A percentile compares a stretch with the other conserved stretches of the same genome.
Evolutionary conservation across 2,888 invertebrate genomes (phyloP).

Genomic region (Orthosia gracilis): DNA sequence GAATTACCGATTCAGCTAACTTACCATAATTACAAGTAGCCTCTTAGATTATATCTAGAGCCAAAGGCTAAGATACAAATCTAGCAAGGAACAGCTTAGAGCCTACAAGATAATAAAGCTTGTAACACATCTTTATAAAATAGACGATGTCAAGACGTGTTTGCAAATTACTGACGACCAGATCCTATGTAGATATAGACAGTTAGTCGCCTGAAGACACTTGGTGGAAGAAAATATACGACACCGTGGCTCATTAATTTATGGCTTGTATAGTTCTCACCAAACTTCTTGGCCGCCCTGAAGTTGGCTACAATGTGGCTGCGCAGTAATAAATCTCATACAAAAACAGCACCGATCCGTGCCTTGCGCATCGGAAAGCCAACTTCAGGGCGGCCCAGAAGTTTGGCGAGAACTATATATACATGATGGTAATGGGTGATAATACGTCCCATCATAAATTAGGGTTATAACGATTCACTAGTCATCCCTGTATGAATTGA

Average conservation of each 20-base stretch:
- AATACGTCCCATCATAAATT: background rate
- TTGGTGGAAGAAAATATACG: conserved; percentile 5
- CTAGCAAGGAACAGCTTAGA: conserved; percentile 26
- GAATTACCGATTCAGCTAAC: conserved; percentile 5
- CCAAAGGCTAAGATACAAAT: conserved; percentile 51
- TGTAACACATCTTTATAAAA: conserved; percentile 49
- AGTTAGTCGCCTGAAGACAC: conserved; percentile 12
- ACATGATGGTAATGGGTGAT: background rate
- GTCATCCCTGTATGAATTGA: background rate
- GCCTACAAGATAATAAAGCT: conserved; percentile 27
- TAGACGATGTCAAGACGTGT: conserved; percentile 48
- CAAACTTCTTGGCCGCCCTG: no score
- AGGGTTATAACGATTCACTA: background rate
- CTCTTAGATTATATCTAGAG: conserved; percentile 44
- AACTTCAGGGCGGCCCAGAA: no score
- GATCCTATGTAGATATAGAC: conserved; percentile 27
- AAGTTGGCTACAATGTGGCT: no score
- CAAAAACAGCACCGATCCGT: no score
- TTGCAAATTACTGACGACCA: conserved; percentile 41
- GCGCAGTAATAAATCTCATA: no score
- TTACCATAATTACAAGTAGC: conserved; percentile 42
- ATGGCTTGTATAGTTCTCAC: no score
- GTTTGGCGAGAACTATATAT: no score
- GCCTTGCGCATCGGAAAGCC: no score
- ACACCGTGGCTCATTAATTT: conserved; percentile 13